Conservation (phyloP, 2,797 vertebrate species). For the Bovichtus diacanthus region DNA sequence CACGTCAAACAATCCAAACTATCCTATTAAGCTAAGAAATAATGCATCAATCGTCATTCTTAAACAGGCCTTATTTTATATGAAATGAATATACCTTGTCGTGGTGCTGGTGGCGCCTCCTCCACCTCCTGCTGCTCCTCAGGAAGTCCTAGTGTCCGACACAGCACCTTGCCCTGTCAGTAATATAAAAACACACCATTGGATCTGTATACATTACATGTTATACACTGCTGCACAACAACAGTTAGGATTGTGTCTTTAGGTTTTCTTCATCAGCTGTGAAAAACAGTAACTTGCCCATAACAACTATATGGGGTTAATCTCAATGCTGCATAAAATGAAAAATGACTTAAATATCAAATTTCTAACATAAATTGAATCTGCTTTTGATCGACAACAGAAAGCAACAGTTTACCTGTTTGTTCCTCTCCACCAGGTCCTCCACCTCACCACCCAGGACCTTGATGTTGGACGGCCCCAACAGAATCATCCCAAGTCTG, state of each 20-base stretch:
- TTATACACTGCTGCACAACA: not conserved
- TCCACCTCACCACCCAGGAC: slow-evolving; percentile 95
- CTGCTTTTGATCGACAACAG: not conserved
- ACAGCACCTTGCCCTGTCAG: slow-evolving; percentile 88
- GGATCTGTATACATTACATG: not conserved
- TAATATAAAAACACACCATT: not conserved
- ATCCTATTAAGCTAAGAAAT: not conserved
- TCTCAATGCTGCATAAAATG: not conserved
- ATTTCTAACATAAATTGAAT: not conserved
- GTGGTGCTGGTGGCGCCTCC: slow-evolving; percentile 38
- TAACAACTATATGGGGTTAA: not conserved
- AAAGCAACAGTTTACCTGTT: slow-evolving; percentile 61
- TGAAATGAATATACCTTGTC: slow-evolving; percentile 59
- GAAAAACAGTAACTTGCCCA: not conserved
- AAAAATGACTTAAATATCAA: not conserved
- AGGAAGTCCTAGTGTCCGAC: slow-evolving; percentile 88
- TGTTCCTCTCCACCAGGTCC: slow-evolving; percentile 88
- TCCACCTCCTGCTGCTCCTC: slow-evolving; percentile 74
- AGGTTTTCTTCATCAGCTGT: not conserved
- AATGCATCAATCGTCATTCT: not conserved
- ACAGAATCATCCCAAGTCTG: slow-evolving; percentile 92
- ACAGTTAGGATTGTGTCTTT: not conserved
- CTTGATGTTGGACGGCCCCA: slow-evolving; percentile 92
- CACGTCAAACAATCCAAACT: no score
- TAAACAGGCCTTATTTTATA: not conserved